Conservation (phyloP, 2,888 invertebrate species). For the Pollenia labialis region DNA sequence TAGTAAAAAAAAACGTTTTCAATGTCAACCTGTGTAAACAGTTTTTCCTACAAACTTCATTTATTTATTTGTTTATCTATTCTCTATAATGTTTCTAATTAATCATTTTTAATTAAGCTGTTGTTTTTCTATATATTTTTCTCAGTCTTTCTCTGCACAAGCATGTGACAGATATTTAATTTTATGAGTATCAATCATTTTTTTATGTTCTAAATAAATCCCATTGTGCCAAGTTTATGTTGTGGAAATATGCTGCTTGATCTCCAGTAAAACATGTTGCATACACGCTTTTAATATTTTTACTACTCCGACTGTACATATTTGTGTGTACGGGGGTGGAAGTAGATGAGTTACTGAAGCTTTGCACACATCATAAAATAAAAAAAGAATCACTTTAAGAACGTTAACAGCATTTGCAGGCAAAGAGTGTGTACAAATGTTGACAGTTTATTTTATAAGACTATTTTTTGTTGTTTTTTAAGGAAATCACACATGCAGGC, state of each 20-base stretch:
- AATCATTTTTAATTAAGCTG: slow-evolving; percentile 8
- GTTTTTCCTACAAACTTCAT: neutral
- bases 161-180: slow-evolving; percentile 6
- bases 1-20: too few species aligned
- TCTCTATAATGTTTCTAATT: neutral
- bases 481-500: neutral
- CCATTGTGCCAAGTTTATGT: slow-evolving; percentile 22
- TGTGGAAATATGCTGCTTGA: neutral
- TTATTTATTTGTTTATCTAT: neutral
- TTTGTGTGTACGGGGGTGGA: too few species aligned
- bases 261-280: neutral
- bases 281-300: slow-evolving; percentile 14
- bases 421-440: slow-evolving; percentile 5
- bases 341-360: neutral
- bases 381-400: neutral
- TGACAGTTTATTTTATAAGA: slow-evolving; percentile 52
- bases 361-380: slow-evolving; percentile 53
- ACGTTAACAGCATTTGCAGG: neutral
- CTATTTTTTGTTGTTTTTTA: neutral
- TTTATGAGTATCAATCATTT: neutral
- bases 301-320: neutral
- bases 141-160: neutral
- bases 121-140: neutral
- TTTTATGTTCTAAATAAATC: slow-evolving; percentile 13
- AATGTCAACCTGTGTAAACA: too few species aligned